These are phyloP conservation scores for Neodiprion pinetum DNA, from an alignment of 1,140 invertebrate species.

Conservation along the genomic window DNA sequence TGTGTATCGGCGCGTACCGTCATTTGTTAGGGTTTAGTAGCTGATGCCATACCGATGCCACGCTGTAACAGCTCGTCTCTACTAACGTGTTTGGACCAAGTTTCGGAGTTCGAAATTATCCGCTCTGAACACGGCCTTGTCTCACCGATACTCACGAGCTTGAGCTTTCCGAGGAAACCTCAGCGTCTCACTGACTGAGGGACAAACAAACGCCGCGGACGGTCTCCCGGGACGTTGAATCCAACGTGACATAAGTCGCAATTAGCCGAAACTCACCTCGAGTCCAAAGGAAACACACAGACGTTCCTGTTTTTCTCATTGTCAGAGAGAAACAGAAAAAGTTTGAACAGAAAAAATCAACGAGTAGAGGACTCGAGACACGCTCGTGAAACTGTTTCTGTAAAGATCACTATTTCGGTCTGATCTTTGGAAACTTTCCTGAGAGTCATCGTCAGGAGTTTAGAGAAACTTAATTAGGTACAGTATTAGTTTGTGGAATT, in stretches of 20 bases:
- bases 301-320: neutral
- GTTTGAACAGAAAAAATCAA: too few relatives aligned
- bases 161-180: neutral
- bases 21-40: neutral
- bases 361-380: too few relatives aligned
- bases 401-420: too few relatives aligned
- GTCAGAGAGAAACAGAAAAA: too few relatives aligned
- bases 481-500: too few relatives aligned
- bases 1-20: neutral
- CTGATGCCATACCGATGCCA: neutral
- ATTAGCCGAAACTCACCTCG: slow-evolving; percentile 1
- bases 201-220: neutral
- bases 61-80: neutral
- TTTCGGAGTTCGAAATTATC: slow-evolving; percentile 1
- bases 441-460: too few relatives aligned
- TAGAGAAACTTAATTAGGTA: too few relatives aligned
- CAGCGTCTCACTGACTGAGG: neutral
- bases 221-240: neutral
- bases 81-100: neutral
- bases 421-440: too few relatives aligned
- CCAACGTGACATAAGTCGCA: neutral
- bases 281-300: neutral
- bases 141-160: neutral
- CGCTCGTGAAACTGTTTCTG: neutral
- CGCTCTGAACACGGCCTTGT: neutral